Conservation (phyloP, 2,113 vertebrate species). For the Scomber scombrus region DNA sequence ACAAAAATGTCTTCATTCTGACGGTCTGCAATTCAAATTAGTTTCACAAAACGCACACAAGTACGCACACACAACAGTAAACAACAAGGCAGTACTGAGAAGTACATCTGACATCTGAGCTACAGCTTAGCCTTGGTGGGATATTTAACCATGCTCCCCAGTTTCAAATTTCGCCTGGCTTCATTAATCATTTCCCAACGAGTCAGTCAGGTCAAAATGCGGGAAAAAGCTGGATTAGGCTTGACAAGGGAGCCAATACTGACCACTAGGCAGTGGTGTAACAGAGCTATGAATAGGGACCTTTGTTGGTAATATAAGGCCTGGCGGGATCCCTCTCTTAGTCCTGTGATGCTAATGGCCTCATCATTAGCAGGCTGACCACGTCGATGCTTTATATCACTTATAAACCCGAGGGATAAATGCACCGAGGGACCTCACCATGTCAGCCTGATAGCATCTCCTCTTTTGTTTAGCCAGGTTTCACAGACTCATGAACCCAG, state of each 20-base stretch:
- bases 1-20: not conserved
- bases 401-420: conserved; percentile 64
- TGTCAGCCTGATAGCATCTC: conserved; percentile 52
- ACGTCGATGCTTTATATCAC: conserved; percentile 73
- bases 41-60: not conserved
- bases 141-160: conserved; percentile 5
- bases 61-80: not conserved
- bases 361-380: conserved; percentile 74
- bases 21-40: not conserved
- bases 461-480: conserved; percentile 43
- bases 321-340: conserved; percentile 67
- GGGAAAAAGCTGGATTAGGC: conserved; percentile 67
- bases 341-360: conserved; percentile 68
- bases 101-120: not conserved
- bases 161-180: conserved; percentile 9
- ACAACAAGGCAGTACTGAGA: not conserved
- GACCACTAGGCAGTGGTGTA: conserved; percentile 66
- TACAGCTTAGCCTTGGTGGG: not conserved
- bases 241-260: conserved; percentile 66
- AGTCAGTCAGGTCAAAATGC: conserved; percentile 39
- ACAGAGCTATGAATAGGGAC: conserved; percentile 72
- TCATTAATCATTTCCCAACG: conserved; percentile 56
- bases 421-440: conserved; percentile 28
- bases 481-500: conserved; percentile 22
- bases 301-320: conserved; percentile 79